Conservation (phyloP, 1,140 invertebrate genomes). For the Zaprionus gabonicus region DNA sequence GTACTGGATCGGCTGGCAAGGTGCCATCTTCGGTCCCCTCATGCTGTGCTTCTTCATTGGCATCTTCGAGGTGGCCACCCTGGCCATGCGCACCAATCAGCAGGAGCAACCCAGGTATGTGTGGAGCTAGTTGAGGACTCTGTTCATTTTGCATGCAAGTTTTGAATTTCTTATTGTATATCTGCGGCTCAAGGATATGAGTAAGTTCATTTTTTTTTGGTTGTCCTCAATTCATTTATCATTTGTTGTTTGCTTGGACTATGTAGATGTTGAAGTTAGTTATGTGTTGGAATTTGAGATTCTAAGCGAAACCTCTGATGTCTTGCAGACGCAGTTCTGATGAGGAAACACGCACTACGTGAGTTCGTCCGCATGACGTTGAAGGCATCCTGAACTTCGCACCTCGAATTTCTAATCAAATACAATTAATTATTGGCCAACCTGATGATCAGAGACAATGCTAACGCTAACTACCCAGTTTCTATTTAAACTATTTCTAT, state of each 20-base stretch:
- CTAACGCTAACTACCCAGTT: constrained; percentile 19
- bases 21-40: constrained; percentile 97
- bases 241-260: background rate
- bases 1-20: constrained; percentile 97
- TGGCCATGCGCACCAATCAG: constrained; percentile 75
- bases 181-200: constrained; percentile 54
- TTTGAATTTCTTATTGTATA: constrained; percentile 43
- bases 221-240: background rate
- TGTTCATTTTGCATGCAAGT: constrained; percentile 63
- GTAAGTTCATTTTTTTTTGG: constrained; percentile 46
- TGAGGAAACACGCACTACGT: constrained; percentile 79
- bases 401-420: constrained; percentile 68
- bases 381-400: constrained; percentile 15
- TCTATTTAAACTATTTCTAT: background rate
- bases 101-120: constrained; percentile 77
- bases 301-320: background rate
- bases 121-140: background rate
- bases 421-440: constrained; percentile 35
- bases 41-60: constrained; percentile 90
- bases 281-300: background rate
- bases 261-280: background rate
- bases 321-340: constrained; percentile 78
- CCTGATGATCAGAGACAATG: constrained; percentile 19
- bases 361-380: constrained; percentile 56
- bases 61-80: constrained; percentile 78